These are phyloP conservation scores for Oreochromis spilurus DNA, from an alignment of 2,113 vertebrate species.

Conservation along the genomic window DNA sequence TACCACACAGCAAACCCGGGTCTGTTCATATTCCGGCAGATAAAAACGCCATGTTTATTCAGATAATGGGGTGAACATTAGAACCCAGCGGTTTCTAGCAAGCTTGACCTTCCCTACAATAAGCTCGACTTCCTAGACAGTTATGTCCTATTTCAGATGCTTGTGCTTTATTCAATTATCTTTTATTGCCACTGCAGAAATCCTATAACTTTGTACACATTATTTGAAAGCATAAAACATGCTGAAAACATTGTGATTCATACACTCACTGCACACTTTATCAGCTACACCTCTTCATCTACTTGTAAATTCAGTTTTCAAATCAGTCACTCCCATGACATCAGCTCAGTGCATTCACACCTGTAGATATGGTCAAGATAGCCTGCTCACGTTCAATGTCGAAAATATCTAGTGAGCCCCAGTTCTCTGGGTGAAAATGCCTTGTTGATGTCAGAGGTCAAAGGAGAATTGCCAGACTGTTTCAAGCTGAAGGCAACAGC, in stretches of 20 bases:
- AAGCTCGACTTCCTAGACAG: not conserved
- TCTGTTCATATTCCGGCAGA: not conserved
- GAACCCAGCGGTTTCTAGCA: not conserved
- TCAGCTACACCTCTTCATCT: not conserved
- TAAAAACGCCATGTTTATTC: not conserved
- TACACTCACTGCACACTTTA: not conserved
- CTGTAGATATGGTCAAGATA: not conserved
- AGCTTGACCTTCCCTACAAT: not conserved
- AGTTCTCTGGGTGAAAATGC: not conserved
- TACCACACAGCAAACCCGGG: not conserved
- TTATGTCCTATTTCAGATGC: not conserved
- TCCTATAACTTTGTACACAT: not conserved
- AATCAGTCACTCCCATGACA: not conserved
- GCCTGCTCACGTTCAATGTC: not conserved
- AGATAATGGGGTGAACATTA: not conserved
- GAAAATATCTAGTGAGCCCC: not conserved
- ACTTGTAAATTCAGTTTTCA: not conserved
- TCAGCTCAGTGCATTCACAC: not conserved
- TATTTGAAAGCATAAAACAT: not conserved
- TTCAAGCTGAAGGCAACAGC: not conserved
- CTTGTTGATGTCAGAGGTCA: not conserved
- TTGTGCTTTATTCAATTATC: not conserved
- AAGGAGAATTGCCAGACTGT: not conserved
- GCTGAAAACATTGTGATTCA: not conserved
- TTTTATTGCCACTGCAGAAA: not conserved